Conservation (phyloP, 2,797 vertebrate genomes). For the Sebastes paucispinis region DNA sequence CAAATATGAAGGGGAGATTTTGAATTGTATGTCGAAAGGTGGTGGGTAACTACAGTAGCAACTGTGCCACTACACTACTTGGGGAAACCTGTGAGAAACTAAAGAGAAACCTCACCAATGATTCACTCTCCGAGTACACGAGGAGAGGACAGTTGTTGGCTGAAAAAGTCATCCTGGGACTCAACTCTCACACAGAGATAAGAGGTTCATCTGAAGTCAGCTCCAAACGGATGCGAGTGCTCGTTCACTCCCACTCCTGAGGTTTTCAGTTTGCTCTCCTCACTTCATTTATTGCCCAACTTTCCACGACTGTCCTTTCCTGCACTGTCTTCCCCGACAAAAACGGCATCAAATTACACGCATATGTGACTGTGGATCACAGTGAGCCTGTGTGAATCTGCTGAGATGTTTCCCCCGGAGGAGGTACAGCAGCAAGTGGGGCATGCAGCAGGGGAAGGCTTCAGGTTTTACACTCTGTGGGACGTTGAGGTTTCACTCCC, state of each 20-base stretch:
- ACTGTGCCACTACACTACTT: not conserved
- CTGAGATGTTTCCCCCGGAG: not conserved
- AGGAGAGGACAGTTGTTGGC: constrained; percentile 13
- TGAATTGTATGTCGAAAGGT: not conserved
- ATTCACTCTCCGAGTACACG: constrained; percentile 8
- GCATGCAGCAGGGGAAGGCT: not conserved
- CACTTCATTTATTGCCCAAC: not conserved
- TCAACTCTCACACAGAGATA: constrained; percentile 22
- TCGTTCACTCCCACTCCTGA: not conserved
- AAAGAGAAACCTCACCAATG: constrained; percentile 3
- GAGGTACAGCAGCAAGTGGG: not conserved
- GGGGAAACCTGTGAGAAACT: not conserved
- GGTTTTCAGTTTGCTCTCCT: not conserved
- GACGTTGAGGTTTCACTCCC: not conserved
- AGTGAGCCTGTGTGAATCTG: not conserved
- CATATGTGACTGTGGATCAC: not conserved
- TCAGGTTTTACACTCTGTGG: not conserved
- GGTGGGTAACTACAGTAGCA: not conserved
- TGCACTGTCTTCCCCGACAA: not conserved
- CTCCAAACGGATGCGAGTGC: constrained; percentile 1
- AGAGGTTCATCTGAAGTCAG: constrained; percentile 25
- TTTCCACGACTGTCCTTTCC: not conserved
- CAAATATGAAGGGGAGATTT: not conserved
- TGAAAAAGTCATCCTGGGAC: constrained; percentile 20
- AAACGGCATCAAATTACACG: not conserved